phyloP scores from a whole-genome alignment of 2,888 invertebrate species.

The Nemoura dubitans region DNA sequence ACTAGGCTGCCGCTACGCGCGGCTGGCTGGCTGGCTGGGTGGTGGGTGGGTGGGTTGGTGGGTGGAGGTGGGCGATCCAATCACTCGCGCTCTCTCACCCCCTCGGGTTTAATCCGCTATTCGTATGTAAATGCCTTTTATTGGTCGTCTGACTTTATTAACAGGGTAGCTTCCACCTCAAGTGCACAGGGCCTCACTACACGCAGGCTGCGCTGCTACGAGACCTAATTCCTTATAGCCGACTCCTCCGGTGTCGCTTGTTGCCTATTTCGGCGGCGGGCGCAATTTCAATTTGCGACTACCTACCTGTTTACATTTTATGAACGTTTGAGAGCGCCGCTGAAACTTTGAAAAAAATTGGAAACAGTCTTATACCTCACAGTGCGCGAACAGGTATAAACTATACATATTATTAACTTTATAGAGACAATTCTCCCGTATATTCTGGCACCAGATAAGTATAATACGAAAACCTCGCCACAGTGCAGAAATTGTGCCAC shows the following conservation, averaged over 20 bases:
- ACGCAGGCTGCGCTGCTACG: background rate
- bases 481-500: background rate
- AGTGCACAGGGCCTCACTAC: background rate
- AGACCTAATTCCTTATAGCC: slow-evolving; percentile 4
- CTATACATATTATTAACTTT: background rate
- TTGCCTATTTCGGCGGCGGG: background rate
- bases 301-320: background rate
- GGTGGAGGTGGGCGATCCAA: slow-evolving; percentile 26
- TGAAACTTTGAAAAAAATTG: background rate
- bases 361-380: background rate
- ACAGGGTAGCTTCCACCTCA: slow-evolving; percentile 38
- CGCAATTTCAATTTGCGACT: background rate
- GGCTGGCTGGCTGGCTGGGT: background rate
- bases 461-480: background rate
- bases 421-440: background rate
- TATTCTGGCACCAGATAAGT: background rate
- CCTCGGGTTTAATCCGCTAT: slow-evolving; percentile 39
- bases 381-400: background rate
- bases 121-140: slow-evolving; percentile 41
- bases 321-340: background rate
- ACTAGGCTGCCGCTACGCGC: background rate
- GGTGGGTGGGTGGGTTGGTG: background rate
- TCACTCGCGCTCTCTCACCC: slow-evolving; percentile 34
- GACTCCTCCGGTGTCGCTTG: background rate
- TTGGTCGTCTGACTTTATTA: slow-evolving; percentile 41